phyloP scores from a whole-genome alignment of 1,140 invertebrate genomes.

The Psix sp. region DNA sequence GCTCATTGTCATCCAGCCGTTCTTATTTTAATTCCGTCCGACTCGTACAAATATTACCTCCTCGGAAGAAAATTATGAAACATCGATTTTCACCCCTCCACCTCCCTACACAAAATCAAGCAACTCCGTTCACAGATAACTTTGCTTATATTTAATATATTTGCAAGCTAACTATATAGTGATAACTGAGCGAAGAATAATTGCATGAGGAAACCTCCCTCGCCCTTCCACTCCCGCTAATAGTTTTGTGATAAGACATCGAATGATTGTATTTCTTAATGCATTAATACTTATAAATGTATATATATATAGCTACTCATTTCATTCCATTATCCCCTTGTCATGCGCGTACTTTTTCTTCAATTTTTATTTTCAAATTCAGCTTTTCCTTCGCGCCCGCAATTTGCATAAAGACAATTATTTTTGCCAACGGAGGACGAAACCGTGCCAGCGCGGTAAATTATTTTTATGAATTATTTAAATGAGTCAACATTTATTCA shows the following conservation, averaged over 20 bases:
- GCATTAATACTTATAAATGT: no score
- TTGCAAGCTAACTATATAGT: slow-evolving; percentile 32
- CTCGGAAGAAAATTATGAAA: slow-evolving; percentile 42
- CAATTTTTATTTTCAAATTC: no score
- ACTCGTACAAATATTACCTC: slow-evolving; percentile 42
- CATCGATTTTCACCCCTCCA: slow-evolving; percentile 34
- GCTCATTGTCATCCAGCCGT: slow-evolving; percentile 55
- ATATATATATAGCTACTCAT: no score
- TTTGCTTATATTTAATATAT: slow-evolving; percentile 31
- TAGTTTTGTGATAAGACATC: slow-evolving; percentile 12
- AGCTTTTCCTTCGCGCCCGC: no score
- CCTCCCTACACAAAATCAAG: slow-evolving; percentile 23
- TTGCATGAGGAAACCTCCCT: slow-evolving; percentile 5
- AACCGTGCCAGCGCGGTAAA: no score
- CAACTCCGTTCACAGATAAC: slow-evolving; percentile 18
- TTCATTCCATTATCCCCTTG: no score
- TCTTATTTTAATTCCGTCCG: slow-evolving; percentile 54
- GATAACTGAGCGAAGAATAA: slow-evolving; percentile 28
- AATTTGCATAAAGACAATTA: no score
- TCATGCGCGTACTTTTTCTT: no score
- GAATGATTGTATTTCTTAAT: slow-evolving; percentile 17
- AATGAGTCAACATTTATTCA: no score
- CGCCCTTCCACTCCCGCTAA: slow-evolving; percentile 11
- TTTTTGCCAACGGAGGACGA: no score
- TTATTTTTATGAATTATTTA: no score